Evolutionary conservation across 2,888 invertebrate genomes (phyloP).

Genomic region (Eupsilia transversa): DNA sequence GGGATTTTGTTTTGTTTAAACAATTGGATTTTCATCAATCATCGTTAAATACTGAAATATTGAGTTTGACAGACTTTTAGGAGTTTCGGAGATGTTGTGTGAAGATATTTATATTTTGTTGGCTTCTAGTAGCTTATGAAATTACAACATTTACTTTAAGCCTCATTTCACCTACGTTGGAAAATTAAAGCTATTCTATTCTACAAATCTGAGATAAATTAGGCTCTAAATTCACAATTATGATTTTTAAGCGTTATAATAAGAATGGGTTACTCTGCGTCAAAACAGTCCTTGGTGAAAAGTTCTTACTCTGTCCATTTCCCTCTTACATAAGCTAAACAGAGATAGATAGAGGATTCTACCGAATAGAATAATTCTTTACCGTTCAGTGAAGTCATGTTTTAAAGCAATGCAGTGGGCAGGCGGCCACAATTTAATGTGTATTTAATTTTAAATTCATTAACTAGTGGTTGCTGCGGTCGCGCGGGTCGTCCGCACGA

Average conservation of each 20-base stretch:
- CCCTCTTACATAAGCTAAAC: neutral
- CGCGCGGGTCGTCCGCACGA: constrained; percentile 44
- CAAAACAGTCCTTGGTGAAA: neutral
- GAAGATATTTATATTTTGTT: neutral
- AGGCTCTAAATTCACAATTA: no score
- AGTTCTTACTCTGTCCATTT: neutral
- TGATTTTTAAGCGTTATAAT: neutral
- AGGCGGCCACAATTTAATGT: constrained; percentile 72
- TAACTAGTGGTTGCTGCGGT: constrained; percentile 67
- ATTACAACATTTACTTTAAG: neutral
- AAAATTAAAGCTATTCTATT: neutral
- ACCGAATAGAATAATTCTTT: constrained; percentile 8
- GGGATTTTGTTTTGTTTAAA: constrained; percentile 44
- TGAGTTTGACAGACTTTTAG: constrained; percentile 13
- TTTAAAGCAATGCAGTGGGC: constrained; percentile 53
- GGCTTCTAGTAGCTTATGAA: neutral
- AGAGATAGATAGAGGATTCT: constrained; percentile 2
- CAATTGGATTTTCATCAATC: constrained; percentile 51
- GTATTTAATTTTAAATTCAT: constrained; percentile 78
- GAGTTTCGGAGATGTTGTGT: neutral
- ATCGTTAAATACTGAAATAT: constrained; percentile 20
- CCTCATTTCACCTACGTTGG: neutral
- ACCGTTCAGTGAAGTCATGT: constrained; percentile 25
- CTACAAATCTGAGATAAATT: neutral
- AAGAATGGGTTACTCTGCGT: neutral